Percentiles rank a stretch among this genome's conserved stretches.
Conservation (phyloP, 2,797 vertebrate species). For the Acipenser transmontanus region DNA sequence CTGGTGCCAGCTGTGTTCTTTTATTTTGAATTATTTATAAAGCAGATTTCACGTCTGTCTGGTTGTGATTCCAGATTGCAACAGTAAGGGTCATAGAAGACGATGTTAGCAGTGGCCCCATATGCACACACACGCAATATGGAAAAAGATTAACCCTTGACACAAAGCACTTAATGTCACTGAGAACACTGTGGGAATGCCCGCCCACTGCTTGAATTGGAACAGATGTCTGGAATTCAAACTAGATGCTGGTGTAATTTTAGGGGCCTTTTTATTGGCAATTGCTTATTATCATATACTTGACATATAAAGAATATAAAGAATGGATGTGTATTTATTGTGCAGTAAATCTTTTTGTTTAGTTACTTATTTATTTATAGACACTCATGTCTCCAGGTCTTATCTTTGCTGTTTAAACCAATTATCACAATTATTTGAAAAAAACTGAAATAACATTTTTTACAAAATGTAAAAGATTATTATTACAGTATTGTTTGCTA, state of each 20-base stretch:
- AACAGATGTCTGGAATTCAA: conserved; percentile 22
- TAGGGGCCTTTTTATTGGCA: no score
- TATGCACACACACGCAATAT: conserved; percentile 20
- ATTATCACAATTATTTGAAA: no score
- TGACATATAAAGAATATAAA: no score
- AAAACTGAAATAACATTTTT: background rate
- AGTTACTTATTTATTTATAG: no score
- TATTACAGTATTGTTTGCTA: background rate
- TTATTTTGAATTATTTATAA: conserved; percentile 20
- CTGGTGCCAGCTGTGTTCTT: conserved; percentile 11
- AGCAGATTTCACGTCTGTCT: conserved; percentile 16
- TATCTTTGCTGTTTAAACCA: no score
- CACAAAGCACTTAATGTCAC: conserved; percentile 14
- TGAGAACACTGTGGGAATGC: conserved; percentile 31
- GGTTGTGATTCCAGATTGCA: conserved; percentile 11
- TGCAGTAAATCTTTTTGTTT: no score
- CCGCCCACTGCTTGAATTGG: conserved; percentile 15
- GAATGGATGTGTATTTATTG: no score
- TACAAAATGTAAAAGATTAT: background rate
- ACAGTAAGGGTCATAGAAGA: conserved; percentile 6
- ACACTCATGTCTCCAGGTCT: no score
- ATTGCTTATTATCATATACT: no score
- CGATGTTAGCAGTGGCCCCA: background rate
- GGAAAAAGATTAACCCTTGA: conserved; percentile 37
- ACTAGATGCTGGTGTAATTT: conserved; percentile 11